phyloP scores from a whole-genome alignment of 2,797 vertebrate species.

The Premnoplex brunnescens region DNA sequence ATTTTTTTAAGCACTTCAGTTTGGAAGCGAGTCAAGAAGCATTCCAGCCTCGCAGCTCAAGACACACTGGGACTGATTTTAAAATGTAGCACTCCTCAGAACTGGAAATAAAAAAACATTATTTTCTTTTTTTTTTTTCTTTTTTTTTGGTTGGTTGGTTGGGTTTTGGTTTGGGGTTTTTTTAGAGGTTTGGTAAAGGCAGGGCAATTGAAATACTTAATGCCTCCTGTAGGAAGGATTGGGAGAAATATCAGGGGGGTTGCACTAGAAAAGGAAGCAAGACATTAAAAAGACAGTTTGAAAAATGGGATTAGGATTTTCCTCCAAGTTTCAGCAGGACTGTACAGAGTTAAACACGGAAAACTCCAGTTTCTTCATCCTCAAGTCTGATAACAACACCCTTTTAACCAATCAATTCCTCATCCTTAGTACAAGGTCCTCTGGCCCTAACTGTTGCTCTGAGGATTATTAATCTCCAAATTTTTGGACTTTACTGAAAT shows the following conservation, averaged over 20 bases:
- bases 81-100: conserved; percentile 30
- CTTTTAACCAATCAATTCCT: background rate
- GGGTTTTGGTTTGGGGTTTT: background rate
- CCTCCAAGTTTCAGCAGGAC: background rate
- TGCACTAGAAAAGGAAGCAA: background rate
- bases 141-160: background rate
- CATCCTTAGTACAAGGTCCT: background rate
- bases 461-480: rapidly evolving
- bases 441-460: background rate
- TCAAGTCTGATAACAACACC: background rate
- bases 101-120: background rate
- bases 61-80: conserved; percentile 51
- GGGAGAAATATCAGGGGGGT: background rate
- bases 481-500: background rate
- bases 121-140: background rate
- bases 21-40: conserved; percentile 76
- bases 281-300: background rate
- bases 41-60: conserved; percentile 60
- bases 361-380: background rate
- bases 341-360: background rate
- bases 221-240: background rate
- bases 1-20: conserved; percentile 79
- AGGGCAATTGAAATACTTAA: background rate
- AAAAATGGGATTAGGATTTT: background rate
- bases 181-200: background rate